phyloP scores from a whole-genome alignment of 2,797 vertebrate genomes.

The Melanotaenia parkinsoni region DNA sequence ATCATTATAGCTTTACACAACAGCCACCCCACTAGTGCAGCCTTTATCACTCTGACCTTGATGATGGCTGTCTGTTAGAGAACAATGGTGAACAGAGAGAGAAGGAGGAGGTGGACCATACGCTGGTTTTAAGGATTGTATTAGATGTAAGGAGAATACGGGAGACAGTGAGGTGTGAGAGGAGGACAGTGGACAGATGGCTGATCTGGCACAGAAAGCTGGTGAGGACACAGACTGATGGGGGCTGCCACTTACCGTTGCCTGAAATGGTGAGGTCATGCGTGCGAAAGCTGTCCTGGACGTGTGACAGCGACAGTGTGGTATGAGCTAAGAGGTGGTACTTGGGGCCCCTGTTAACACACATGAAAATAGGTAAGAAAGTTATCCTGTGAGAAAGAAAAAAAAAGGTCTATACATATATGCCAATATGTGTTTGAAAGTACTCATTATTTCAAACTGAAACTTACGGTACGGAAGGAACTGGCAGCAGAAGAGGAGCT shows the following conservation, averaged over 20 bases:
- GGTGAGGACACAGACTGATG: conserved; percentile 49
- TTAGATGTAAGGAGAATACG: conserved; percentile 25
- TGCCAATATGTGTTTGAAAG: neutral
- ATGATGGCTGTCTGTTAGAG: conserved; percentile 62
- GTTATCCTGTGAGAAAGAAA: neutral
- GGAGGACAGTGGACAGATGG: conserved; percentile 60
- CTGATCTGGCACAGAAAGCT: conserved; percentile 48
- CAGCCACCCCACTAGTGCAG: conserved; percentile 43
- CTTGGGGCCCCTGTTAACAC: conserved; percentile 86
- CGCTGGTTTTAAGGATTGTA: conserved; percentile 35
- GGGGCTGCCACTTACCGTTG: conserved; percentile 83
- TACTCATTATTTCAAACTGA: neutral
- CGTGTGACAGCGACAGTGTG: conserved; percentile 85
- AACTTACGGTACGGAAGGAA: conserved; percentile 88
- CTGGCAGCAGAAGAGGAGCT: conserved; percentile 86
- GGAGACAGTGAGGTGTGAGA: conserved; percentile 32
- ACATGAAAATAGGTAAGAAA: conserved; percentile 28
- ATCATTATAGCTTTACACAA: conserved; percentile 77
- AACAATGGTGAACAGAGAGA: conserved; percentile 25
- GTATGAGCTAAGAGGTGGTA: conserved; percentile 92
- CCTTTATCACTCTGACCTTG: conserved; percentile 69
- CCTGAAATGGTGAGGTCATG: conserved; percentile 91
- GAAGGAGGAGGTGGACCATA: neutral
- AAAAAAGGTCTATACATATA: neutral
- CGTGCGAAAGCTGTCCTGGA: conserved; percentile 94